Evolutionary conservation across 2,797 vertebrate genomes (phyloP), one percentile per base, ranked within the genome.

Genomic region (Gorsachius magnificus): DNA sequence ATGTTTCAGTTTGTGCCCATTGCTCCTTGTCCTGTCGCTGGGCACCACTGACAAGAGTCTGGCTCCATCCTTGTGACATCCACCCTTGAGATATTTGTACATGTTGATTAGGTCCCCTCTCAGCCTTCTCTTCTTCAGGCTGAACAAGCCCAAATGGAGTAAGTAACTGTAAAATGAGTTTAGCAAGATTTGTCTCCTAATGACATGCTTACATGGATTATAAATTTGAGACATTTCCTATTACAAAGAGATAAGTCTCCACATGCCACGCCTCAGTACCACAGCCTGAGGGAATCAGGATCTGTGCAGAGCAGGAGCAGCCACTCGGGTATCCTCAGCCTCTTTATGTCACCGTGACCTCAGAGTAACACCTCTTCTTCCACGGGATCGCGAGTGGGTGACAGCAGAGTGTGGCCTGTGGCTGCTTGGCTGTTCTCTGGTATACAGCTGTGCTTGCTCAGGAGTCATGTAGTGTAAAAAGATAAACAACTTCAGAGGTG

Each of bases 381-480:
- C 26, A 18, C 0, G 3, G n/a, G 26, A 46, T 53, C 77, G 17
- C 0, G 3, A 28, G 45, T 33, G 13, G 25, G 7, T 33, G 64
- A 33, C 21, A 48, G 21, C 14, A 58, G 35, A 43, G 22, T 33
- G 38, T 75, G 16, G 21, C 8, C 20, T 6, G 11, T n/a, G 17
- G 4, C 28, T 28, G 3, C 20, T 50, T 45, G 50, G 29, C 20
- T 86, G 15, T 19, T 79, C 24, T 15, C 5, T 21, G 17, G 15
- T 6, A 28, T 11, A 24, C 2, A 36, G 17, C 16, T 3, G 1
- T 14, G 33, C 17, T 54, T 78, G 26, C 56, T 75, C 33, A 57
- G 38, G 26, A 46, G 33, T 45, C 2, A 1, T 1, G 0, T 3
- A 43, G 43, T 9, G 6, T 41, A 36, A 74, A 74, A 60, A 75